phyloP scores from a whole-genome alignment of 2,888 invertebrate species.

The Cyrtodaria siliqua region DNA sequence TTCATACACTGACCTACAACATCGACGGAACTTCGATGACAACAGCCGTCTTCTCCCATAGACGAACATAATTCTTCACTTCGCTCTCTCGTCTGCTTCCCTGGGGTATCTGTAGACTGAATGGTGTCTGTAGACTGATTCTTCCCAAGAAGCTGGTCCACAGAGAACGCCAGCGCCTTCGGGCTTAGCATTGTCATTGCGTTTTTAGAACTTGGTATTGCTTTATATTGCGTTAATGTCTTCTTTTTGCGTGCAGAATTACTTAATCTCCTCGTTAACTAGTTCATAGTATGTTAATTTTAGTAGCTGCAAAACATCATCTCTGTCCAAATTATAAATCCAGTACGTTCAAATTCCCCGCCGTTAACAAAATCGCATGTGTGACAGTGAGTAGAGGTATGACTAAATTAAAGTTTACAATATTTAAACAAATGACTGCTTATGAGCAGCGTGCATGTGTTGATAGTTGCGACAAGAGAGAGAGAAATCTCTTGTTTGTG shows the following conservation, averaged over 20 bases:
- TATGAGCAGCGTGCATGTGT: no score
- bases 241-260: no score
- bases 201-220: no score
- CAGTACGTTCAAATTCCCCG: neutral
- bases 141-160: conserved; percentile 66
- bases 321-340: no score
- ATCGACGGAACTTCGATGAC: conserved; percentile 44
- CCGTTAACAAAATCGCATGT: neutral
- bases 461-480: no score
- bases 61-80: conserved; percentile 46
- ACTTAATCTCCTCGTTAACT: no score
- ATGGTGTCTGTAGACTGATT: conserved; percentile 21
- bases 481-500: neutral
- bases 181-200: conserved; percentile 61
- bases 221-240: no score
- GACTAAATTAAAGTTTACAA: no score
- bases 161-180: conserved; percentile 70
- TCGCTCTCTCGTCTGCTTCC: neutral
- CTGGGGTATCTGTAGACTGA: neutral
- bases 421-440: no score
- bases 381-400: neutral
- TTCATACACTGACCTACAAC: conserved; percentile 38
- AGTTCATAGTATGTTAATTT: no score
- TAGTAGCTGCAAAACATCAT: no score
- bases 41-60: conserved; percentile 58